Conservation (phyloP, 1,140 invertebrate species). For the Bathynomus jamesi region DNA sequence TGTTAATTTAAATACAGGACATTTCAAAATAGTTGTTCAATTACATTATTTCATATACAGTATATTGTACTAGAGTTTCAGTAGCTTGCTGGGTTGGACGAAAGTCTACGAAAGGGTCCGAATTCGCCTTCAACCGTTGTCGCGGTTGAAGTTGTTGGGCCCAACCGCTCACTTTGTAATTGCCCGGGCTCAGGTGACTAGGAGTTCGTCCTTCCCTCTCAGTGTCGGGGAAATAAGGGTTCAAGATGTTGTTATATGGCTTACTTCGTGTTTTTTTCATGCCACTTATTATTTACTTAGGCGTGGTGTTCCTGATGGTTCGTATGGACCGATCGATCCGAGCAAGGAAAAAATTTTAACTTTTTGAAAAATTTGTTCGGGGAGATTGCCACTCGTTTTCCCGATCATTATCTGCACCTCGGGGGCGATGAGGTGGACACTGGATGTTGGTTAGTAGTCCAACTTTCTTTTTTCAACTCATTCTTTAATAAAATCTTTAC, state of each 20-base stretch:
- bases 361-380: conserved; percentile 60
- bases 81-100: background rate
- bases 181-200: background rate
- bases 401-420: conserved; percentile 70
- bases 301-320: conserved; percentile 47
- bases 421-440: conserved; percentile 87
- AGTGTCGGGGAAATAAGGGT: background rate
- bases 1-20: background rate
- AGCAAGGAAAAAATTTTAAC: conserved; percentile 54
- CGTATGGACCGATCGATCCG: conserved; percentile 71
- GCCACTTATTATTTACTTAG: background rate
- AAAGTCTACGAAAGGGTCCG: background rate
- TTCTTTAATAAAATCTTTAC: too few relatives aligned
- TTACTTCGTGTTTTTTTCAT: too few relatives aligned
- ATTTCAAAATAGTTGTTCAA: background rate
- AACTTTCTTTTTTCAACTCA: too few relatives aligned
- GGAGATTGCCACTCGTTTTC: conserved; percentile 62
- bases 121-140: too few relatives aligned
- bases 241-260: too few relatives aligned
- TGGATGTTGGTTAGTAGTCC: conserved; percentile 74
- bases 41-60: background rate
- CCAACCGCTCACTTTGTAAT: too few relatives aligned
- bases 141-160: too few relatives aligned
- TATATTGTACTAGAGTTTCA: background rate
- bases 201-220: background rate